phyloP scores from a whole-genome alignment of 1,140 invertebrate species.

The Drosophila carrolli region DNA sequence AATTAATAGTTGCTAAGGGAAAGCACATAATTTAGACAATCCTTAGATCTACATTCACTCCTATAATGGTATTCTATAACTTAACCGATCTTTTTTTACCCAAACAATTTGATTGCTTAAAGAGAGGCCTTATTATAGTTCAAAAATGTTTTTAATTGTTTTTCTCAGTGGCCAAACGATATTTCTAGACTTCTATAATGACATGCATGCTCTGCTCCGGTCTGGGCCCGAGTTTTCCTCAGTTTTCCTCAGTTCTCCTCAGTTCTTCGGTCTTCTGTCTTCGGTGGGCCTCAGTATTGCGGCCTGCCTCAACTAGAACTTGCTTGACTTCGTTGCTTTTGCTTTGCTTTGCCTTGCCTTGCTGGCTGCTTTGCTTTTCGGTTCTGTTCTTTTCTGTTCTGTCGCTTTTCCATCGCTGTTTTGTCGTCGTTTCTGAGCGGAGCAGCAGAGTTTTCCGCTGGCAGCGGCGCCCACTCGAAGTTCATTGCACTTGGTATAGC shows the following conservation, averaged over 20 bases:
- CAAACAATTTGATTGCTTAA: neutral
- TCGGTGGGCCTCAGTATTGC: neutral
- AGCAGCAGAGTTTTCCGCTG: slow-evolving; percentile 19
- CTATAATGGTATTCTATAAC: neutral
- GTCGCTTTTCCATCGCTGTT: slow-evolving; percentile 32
- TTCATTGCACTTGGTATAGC: slow-evolving; percentile 80
- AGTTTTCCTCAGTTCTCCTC: slow-evolving; percentile 26
- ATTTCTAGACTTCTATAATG: slow-evolving; percentile 52
- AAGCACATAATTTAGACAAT: too few species aligned
- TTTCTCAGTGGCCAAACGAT: slow-evolving; percentile 27
- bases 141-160: neutral
- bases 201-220: slow-evolving; percentile 34
- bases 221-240: slow-evolving; percentile 22
- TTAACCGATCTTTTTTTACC: neutral
- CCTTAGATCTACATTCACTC: too few species aligned
- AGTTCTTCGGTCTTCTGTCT: slow-evolving; percentile 11
- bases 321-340: slow-evolving; percentile 70
- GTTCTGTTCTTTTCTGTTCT: slow-evolving; percentile 6
- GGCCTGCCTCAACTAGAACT: slow-evolving; percentile 80
- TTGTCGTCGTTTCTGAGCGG: slow-evolving; percentile 16
- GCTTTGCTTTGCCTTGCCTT: slow-evolving; percentile 27
- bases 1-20: too few species aligned
- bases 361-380: slow-evolving; percentile 9
- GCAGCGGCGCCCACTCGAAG: slow-evolving; percentile 48
- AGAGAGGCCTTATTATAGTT: neutral